Percentiles rank a stretch among this genome's conserved stretches.
These are phyloP conservation scores for Lophius americanus DNA, from an alignment of 2,797 vertebrate genomes.

Conservation along the genomic window DNA sequence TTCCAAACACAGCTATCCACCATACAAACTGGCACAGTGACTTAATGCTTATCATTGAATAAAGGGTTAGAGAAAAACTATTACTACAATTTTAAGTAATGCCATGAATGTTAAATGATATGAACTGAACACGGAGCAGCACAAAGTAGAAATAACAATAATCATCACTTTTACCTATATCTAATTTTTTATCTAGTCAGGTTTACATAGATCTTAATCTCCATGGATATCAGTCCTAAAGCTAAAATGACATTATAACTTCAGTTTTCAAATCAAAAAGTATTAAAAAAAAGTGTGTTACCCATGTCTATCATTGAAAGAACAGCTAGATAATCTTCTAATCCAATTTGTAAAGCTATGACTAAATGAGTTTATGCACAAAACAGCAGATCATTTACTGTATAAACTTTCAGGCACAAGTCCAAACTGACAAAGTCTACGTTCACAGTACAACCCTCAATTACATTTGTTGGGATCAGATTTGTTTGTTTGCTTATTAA, in stretches of 20 bases:
- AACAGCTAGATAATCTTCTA: background rate
- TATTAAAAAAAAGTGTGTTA: background rate
- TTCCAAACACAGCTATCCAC: background rate
- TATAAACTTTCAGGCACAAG: background rate
- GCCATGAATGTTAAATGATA: slow-evolving; percentile 1
- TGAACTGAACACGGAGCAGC: background rate
- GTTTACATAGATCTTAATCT: background rate
- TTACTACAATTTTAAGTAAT: background rate
- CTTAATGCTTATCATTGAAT: too few relatives aligned
- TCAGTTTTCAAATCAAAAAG: background rate
- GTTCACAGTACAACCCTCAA: too few relatives aligned
- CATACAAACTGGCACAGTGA: too few relatives aligned
- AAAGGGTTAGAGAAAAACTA: too few relatives aligned
- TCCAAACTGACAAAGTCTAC: too few relatives aligned
- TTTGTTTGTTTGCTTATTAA: too few relatives aligned
- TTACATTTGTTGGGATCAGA: too few relatives aligned
- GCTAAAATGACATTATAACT: background rate
- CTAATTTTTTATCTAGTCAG: background rate
- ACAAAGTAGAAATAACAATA: slow-evolving; percentile 1
- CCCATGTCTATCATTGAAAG: background rate
- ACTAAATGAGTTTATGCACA: background rate
- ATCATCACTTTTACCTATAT: background rate
- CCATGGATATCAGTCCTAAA: background rate
- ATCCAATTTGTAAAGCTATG: background rate
- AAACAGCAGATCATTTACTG: background rate